Conservation (phyloP, 64 coral and sea anemone genomes). For the Porites lutea region DNA sequence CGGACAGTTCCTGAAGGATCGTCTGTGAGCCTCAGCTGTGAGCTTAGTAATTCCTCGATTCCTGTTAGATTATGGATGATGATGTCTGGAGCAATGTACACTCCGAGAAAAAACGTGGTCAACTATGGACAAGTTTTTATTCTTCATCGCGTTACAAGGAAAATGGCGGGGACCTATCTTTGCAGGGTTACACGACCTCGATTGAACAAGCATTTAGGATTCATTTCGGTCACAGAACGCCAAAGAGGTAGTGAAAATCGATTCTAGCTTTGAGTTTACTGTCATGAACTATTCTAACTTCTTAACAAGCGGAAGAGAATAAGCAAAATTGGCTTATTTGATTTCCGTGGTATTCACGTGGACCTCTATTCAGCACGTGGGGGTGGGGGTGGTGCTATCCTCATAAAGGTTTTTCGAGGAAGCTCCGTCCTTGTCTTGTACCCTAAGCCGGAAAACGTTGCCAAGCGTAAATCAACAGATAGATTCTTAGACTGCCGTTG, state of each 20-base stretch:
- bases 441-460: too few species aligned
- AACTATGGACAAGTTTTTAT: constrained; percentile 50
- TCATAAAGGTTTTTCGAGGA: too few species aligned
- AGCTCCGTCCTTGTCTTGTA: too few species aligned
- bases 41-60: neutral
- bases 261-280: too few species aligned
- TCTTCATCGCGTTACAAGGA: constrained; percentile 4
- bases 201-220: constrained; percentile 2
- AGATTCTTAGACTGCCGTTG: too few species aligned
- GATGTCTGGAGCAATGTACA: neutral
- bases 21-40: constrained; percentile 36
- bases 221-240: neutral
- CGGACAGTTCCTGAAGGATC: constrained; percentile 26
- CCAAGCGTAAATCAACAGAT: too few species aligned
- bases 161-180: constrained; percentile 10
- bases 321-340: too few species aligned
- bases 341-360: too few species aligned
- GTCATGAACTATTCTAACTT: too few species aligned
- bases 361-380: too few species aligned
- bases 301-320: too few species aligned
- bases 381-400: too few species aligned
- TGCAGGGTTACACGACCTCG: neutral
- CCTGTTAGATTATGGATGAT: constrained; percentile 43
- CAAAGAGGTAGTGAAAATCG: neutral
- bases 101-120: constrained; percentile 31